These are phyloP conservation scores for Boloria selene DNA, from an alignment of 2,888 invertebrate genomes.

Conservation along the genomic window DNA sequence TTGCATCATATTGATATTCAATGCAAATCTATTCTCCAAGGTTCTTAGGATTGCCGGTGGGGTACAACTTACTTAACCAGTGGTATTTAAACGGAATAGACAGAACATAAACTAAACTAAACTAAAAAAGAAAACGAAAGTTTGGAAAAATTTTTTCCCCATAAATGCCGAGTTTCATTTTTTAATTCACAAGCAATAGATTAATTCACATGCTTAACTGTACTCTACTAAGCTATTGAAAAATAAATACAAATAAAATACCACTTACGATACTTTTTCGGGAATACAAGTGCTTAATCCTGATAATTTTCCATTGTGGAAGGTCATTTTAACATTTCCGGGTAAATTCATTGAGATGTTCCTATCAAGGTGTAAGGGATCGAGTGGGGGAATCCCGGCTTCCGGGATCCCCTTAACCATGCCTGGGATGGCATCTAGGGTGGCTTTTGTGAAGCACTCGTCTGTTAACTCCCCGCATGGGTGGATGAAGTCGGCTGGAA, in stretches of 20 bases:
- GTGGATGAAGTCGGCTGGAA: constrained; percentile 73
- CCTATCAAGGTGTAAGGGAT: constrained; percentile 65
- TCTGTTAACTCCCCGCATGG: constrained; percentile 69
- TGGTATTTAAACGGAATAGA: too few species aligned
- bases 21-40: too few species aligned
- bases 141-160: too few species aligned
- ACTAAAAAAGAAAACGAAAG: too few species aligned
- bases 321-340: constrained; percentile 74
- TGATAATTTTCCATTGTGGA: constrained; percentile 69
- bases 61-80: too few species aligned
- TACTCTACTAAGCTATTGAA: neutral
- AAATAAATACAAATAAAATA: neutral
- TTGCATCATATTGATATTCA: too few species aligned
- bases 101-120: too few species aligned
- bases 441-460: constrained; percentile 75
- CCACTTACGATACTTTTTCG: constrained; percentile 75
- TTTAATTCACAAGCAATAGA: neutral
- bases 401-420: constrained; percentile 74
- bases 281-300: constrained; percentile 70
- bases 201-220: neutral
- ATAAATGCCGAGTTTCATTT: too few species aligned
- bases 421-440: constrained; percentile 70
- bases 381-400: constrained; percentile 67
- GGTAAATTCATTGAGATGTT: constrained; percentile 73
- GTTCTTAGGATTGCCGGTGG: too few species aligned